These are phyloP conservation scores for Hozukius guyotensis DNA, from an alignment of 2,797 vertebrate genomes.

Conservation along the genomic window DNA sequence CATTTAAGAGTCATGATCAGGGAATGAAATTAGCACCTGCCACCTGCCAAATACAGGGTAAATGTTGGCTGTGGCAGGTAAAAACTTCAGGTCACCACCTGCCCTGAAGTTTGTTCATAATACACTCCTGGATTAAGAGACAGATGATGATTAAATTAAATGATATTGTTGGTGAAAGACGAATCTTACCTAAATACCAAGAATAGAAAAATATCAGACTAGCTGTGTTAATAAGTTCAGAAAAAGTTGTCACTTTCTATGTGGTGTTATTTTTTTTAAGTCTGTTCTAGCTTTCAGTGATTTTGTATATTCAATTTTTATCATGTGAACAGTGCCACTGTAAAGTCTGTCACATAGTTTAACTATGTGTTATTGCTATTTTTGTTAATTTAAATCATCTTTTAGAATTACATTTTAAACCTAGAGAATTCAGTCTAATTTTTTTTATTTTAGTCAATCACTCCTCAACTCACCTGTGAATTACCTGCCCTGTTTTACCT, in stretches of 20 bases:
- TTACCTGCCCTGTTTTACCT: conserved; percentile 8
- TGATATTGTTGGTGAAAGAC: background rate
- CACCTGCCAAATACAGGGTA: too few species aligned
- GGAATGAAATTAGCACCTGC: too few species aligned
- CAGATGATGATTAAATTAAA: background rate
- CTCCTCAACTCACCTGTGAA: conserved; percentile 25
- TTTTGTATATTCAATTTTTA: background rate
- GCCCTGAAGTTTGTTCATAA: background rate
- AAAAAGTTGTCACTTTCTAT: background rate
- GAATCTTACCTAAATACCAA: background rate
- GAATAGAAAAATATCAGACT: background rate
- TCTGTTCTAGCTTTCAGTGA: too few species aligned
- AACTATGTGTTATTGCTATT: background rate
- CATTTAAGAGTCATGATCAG: background rate
- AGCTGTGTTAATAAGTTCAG: background rate
- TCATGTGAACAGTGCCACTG: background rate
- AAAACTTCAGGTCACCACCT: too few species aligned
- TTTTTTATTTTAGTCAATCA: background rate
- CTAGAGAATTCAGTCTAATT: background rate
- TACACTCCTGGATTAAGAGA: background rate
- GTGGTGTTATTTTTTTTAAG: background rate
- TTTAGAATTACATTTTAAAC: background rate
- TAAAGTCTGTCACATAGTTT: background rate
- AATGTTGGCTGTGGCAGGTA: too few species aligned
- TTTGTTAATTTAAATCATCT: background rate